Evolutionary conservation across 2,797 vertebrate genomes (phyloP), one percentile per base, ranked within the genome.

Genomic region (Atherinosoma microstoma): DNA sequence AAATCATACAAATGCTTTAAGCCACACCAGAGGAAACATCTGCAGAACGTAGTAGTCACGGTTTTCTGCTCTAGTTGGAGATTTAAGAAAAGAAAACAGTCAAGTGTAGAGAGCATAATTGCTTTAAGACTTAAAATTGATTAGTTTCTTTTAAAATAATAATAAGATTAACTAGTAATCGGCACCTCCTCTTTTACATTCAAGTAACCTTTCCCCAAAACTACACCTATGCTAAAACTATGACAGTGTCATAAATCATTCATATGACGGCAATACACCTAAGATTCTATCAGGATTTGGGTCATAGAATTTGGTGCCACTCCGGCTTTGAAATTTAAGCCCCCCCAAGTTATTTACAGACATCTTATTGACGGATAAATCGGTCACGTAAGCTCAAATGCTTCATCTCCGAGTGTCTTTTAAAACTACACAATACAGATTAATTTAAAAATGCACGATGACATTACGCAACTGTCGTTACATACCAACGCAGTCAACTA

Each of bases 341-440:
- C 15, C 20, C 45, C 9, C 34, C 35, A 4, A 24, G 80, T 82
- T 70, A 81, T 85, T 82, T 57, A 69, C 75, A 73, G 61, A 47
- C 35, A 75, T 69, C 45, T 45, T 42, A 53, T 49, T 56, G 60
- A 59, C 64, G 63, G 45, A 56, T 70, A 75, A 69, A 75, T 82
- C 58, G 64, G 68, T 53, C 70, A 34, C 53, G 30, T 68, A 61
- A 15, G 24, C 27, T 29, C 13, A 22, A 18, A 15, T 47, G 47
- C 3, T 49, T 29, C 35, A 34, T 47, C 35, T 40, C 10, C 1
- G n/a, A 49, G 30, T 27, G 16, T 36, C 32, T 3, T 42, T 51
- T 4, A 20, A 34, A 63, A 65, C 36, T 4, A 45, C 4, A 69
- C 24, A 42, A 8, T 29, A 54, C 56, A 70, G 56, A 58, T 76